phyloP scores from a whole-genome alignment of 2,113 vertebrate species.

The Ptilorrhoa leucosticta region DNA sequence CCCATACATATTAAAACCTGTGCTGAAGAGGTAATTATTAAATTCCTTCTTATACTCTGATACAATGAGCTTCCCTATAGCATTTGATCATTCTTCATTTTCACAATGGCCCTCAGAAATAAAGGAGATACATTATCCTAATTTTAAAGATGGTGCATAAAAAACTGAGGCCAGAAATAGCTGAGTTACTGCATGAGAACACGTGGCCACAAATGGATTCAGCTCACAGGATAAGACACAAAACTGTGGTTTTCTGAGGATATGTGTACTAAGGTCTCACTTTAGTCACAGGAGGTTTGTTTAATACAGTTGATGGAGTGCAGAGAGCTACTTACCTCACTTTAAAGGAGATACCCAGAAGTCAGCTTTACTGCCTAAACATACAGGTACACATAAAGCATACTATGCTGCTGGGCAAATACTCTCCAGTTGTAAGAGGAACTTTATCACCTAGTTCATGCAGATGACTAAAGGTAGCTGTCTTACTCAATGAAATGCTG shows the following conservation, averaged over 20 bases:
- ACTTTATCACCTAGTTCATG: not conserved
- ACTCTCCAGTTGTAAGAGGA: not conserved
- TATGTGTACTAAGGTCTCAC: not conserved
- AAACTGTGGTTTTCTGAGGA: not conserved
- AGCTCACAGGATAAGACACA: not conserved
- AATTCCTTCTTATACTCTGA: not conserved
- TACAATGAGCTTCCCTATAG: not conserved
- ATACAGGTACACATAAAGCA: not conserved
- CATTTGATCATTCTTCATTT: not conserved
- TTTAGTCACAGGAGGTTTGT: not conserved
- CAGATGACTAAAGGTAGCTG: not conserved
- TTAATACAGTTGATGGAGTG: not conserved
- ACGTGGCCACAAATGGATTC: not conserved
- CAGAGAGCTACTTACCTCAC: not conserved
- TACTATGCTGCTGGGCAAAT: not conserved
- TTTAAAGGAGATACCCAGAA: not conserved
- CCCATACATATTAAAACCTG: not conserved
- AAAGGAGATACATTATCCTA: not conserved
- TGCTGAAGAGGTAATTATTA: not conserved
- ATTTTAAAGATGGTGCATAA: not conserved
- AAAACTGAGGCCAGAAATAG: not conserved
- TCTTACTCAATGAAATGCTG: not conserved
- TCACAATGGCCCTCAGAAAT: not conserved
- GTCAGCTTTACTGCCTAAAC: not conserved
- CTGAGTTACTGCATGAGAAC: not conserved